These are phyloP conservation scores for Stegophylla sp. DNA, from an alignment of 2,888 invertebrate genomes.

Conservation along the genomic window DNA sequence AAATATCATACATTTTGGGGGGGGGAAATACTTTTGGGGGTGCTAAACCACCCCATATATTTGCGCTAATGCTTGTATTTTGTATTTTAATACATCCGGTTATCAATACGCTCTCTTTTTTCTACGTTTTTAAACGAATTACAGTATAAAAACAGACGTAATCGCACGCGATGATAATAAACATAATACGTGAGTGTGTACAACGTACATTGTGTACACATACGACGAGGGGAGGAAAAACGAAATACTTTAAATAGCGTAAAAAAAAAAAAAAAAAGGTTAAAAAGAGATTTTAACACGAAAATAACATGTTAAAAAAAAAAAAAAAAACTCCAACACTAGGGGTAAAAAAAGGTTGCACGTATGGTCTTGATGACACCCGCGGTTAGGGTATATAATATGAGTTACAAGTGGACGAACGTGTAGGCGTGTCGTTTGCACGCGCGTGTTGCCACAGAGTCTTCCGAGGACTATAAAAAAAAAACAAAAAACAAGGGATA, in stretches of 20 bases:
- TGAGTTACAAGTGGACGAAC: slow-evolving; percentile 32
- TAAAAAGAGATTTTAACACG: slow-evolving; percentile 34
- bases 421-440: slow-evolving; percentile 33
- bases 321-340: background rate
- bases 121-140: too few relatives aligned
- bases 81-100: too few relatives aligned
- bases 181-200: background rate
- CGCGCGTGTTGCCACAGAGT: background rate
- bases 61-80: too few relatives aligned
- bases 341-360: slow-evolving; percentile 26
- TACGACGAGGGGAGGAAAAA: background rate
- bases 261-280: background rate
- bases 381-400: slow-evolving; percentile 33
- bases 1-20: too few relatives aligned
- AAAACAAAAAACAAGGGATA: slow-evolving; percentile 32
- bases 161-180: too few relatives aligned
- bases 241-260: slow-evolving; percentile 15
- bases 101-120: too few relatives aligned
- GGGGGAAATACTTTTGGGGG: too few relatives aligned
- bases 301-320: slow-evolving; percentile 47
- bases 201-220: background rate
- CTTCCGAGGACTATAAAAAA: background rate
- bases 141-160: too few relatives aligned
- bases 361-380: slow-evolving; percentile 36
- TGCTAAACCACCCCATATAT: too few relatives aligned